Percentiles rank a stretch among this genome's conserved stretches.
Evolutionary conservation across 2,888 invertebrate genomes (phyloP).

Genomic region (Venustoraphidia nigricollis): DNA sequence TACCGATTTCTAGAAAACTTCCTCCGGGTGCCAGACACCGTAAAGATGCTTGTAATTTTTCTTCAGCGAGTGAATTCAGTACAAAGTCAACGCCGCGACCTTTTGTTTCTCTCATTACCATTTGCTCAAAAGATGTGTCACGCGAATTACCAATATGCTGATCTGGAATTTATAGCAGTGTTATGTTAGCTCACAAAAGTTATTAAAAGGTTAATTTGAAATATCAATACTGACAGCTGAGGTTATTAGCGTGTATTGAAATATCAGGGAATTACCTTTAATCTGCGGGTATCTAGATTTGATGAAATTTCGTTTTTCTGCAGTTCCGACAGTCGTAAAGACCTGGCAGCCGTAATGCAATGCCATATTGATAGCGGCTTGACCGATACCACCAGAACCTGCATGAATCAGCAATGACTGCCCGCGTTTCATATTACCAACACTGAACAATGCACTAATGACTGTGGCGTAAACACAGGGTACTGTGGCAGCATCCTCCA

Average conservation of each 20-base stretch:
- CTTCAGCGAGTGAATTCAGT: conserved; percentile 78
- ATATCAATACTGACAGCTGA: no score
- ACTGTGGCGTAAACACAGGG: conserved; percentile 63
- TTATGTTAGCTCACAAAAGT: no score
- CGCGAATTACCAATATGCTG: conserved; percentile 74
- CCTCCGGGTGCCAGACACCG: conserved; percentile 26
- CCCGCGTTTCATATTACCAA: conserved; percentile 63
- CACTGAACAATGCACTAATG: conserved; percentile 33
- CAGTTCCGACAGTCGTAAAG: conserved; percentile 43
- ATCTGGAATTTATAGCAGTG: conserved; percentile 35
- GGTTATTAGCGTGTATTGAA: not conserved
- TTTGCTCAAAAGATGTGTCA: conserved; percentile 73
- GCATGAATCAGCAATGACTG: conserved; percentile 74
- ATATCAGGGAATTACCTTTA: not conserved
- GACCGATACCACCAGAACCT: conserved; percentile 80
- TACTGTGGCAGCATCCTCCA: conserved; percentile 61
- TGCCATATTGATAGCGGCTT: conserved; percentile 48
- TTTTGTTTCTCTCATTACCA: conserved; percentile 60
- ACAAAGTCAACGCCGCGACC: conserved; percentile 85
- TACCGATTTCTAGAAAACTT: conserved; percentile 48
- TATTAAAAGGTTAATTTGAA: no score
- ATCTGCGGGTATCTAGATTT: conserved; percentile 16
- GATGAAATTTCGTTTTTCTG: conserved; percentile 38
- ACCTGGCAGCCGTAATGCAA: conserved; percentile 39
- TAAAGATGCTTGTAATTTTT: conserved; percentile 33